Conservation (phyloP, 2,113 vertebrate genomes). For the Nothoprocta perdicaria region DNA sequence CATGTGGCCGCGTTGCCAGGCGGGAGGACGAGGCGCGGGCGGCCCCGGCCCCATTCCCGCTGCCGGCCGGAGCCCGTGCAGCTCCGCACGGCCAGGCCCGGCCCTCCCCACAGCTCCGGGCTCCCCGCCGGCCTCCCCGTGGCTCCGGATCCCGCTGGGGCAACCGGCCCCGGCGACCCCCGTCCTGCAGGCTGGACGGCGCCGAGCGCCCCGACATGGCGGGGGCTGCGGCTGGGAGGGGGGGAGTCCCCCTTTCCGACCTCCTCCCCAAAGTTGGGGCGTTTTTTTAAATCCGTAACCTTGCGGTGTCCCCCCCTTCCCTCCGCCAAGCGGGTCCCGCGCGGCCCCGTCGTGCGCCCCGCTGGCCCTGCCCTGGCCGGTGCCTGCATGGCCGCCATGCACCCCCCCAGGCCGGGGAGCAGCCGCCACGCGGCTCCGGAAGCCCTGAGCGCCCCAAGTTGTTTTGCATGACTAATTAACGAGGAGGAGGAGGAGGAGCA, state of each 20-base stretch:
- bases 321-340: too few relatives aligned
- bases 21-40: not conserved
- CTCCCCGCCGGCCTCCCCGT: not conserved
- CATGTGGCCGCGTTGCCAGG: not conserved
- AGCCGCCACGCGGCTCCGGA: conserved; percentile 35
- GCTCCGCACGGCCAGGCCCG: not conserved
- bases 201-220: fast-evolving
- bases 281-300: not conserved
- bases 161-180: not conserved
- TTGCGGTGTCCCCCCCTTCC: not conserved
- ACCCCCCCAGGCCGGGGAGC: not conserved
- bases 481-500: conserved; percentile 55
- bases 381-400: too few relatives aligned
- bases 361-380: not conserved
- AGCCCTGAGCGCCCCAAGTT: conserved; percentile 44
- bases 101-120: not conserved
- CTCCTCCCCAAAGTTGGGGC: not conserved
- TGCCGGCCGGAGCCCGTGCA: not conserved
- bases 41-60: not conserved
- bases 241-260: too few relatives aligned
- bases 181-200: conserved; percentile 52
- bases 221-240: not conserved
- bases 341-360: not conserved
- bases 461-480: conserved; percentile 75
- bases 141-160: not conserved